Evolutionary conservation across 2,113 vertebrate species (phyloP).

Genomic region (Sinocyclocheilus anophthalmus): DNA sequence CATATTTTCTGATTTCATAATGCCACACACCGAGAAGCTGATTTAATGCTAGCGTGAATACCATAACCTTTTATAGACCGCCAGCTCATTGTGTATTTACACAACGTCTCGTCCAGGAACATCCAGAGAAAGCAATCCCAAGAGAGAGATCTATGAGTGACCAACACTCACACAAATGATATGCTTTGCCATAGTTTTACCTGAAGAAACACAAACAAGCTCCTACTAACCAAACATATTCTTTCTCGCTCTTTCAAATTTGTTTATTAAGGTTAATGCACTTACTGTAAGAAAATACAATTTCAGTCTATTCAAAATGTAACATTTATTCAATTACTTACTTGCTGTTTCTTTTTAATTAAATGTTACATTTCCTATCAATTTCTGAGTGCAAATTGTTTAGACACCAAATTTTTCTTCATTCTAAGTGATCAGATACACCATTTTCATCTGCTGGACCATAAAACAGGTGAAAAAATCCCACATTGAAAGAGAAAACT

Average conservation of each 20-base stretch:
- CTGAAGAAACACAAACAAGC: constrained; percentile 5
- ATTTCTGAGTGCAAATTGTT: no score
- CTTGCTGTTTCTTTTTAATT: no score
- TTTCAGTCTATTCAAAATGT: no score
- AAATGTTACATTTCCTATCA: no score
- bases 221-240: not conserved
- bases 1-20: not conserved
- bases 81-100: constrained; percentile 53
- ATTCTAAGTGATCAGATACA: no score
- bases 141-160: constrained; percentile 33
- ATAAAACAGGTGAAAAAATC: not conserved
- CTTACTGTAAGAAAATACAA: not conserved
- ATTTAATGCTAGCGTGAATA: constrained; percentile 63
- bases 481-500: not conserved
- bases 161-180: constrained; percentile 24
- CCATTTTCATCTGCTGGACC: no score
- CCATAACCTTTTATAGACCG: constrained; percentile 78
- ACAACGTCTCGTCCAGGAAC: constrained; percentile 56
- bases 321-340: no score
- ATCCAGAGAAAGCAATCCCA: not conserved
- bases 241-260: not conserved
- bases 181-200: not conserved
- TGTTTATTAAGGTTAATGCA: not conserved
- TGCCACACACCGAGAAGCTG: constrained; percentile 46
- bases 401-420: no score